Base-by-base conservation (phyloP, 2,113 vertebrate species). In the Anoplopoma fimbria region DNA sequence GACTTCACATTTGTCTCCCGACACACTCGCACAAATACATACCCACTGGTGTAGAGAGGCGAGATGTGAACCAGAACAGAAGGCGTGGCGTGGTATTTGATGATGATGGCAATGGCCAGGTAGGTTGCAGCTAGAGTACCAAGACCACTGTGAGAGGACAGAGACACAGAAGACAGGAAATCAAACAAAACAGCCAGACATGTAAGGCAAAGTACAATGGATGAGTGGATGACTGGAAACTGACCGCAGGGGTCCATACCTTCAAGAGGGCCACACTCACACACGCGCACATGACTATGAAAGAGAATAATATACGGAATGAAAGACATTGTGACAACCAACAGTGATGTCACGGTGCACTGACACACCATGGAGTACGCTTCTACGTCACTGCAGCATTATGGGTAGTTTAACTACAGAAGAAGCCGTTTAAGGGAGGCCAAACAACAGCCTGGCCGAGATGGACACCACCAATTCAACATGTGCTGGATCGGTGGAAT, bases 91-190 rank as follows among this genome's bases (percentile, higher is more conserved):
- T 97, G 91, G 91, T 97, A 97, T 65, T 96, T 97, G 61, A 97
- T 53, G 60, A 96, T 61, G 60, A 97, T 89, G 53, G 96, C 95
- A 12, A 94, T 67, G 23, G 96, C 96, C 91, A 97, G 93, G 89
- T 97, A 97, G 82, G 94, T 95, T 0, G 96, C 96, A 0, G 97
- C 96, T 85, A 97, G 78, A 0, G 96, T 97, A 4, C 97, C 97
- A 34, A 98, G 92, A 69, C 96, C 95, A 80, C 97, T 97, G 13
- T 36, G 64, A 70, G 78, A 69, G 58, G 49, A 90, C 58, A 82
- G 36, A 84, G 64, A 75, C 45, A 58, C 36, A 72, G 78, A 0
- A 85, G n/a, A 77, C 33, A 69, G n/a, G 17, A 69, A 23, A 69
- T 65, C 47, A 19, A 2, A 58, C 17, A 14, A n/a, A 29, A 38